Evolutionary conservation across 2,797 vertebrate genomes (phyloP).

Genomic region (Novumbra hubbsi): DNA sequence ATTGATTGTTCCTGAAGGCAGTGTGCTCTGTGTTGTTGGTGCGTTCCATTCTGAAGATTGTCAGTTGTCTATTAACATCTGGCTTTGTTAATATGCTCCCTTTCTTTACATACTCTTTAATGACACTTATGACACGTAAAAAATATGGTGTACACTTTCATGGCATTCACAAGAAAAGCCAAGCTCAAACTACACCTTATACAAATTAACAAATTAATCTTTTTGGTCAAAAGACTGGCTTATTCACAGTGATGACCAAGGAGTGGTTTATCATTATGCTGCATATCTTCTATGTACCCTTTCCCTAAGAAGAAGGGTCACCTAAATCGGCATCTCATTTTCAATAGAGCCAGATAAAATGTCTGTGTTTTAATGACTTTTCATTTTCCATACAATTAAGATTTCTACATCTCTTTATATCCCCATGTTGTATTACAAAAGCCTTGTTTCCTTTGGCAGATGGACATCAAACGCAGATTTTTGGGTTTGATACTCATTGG

Average conservation of each 20-base stretch:
- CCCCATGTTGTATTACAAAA: neutral
- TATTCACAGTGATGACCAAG: constrained; percentile 59
- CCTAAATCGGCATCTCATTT: neutral
- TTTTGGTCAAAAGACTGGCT: constrained; percentile 16
- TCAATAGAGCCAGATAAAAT: neutral
- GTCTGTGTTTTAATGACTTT: neutral
- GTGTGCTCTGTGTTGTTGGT: constrained; percentile 70
- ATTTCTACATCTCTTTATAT: neutral
- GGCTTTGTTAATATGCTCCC: constrained; percentile 29
- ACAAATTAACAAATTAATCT: constrained; percentile 24
- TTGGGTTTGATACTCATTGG: too few relatives aligned
- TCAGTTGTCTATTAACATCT: constrained; percentile 42
- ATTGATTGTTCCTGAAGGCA: constrained; percentile 65
- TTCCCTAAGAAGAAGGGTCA: neutral
- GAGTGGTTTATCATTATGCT: constrained; percentile 9
- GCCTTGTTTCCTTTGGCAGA: too few relatives aligned
- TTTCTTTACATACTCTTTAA: neutral
- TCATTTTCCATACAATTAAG: neutral
- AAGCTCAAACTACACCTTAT: constrained; percentile 34
- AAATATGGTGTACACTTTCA: neutral
- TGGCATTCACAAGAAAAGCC: neutral
- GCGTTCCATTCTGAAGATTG: constrained; percentile 34
- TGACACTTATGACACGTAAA: neutral
- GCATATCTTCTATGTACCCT: neutral
- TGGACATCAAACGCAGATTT: too few relatives aligned